phyloP scores from a whole-genome alignment of 2,113 vertebrate genomes.

The Salvelinus sp. region DNA sequence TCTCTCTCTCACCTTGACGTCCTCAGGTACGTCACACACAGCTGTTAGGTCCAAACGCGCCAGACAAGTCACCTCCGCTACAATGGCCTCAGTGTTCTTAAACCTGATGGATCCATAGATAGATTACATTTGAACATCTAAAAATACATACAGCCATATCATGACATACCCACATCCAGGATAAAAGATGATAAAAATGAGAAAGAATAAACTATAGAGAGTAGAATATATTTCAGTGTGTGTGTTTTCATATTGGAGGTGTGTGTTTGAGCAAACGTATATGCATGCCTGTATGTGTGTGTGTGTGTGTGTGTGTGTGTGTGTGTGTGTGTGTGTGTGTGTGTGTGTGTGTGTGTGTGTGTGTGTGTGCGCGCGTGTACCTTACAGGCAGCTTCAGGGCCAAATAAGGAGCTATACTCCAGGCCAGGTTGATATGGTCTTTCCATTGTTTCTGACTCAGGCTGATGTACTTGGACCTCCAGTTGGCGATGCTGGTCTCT shows the following conservation, averaged over 20 bases:
- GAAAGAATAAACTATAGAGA: constrained; percentile 29
- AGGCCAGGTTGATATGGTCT: constrained; percentile 93
- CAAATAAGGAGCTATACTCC: constrained; percentile 93
- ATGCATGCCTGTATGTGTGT: no score
- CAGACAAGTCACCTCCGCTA: constrained; percentile 90
- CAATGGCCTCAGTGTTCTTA: constrained; percentile 94
- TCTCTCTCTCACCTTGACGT: constrained; percentile 82
- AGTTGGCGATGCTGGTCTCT: constrained; percentile 93
- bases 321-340: background rate
- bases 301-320: background rate
- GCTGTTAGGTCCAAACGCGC: constrained; percentile 92
- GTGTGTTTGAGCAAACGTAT: no score
- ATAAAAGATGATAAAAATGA: no score
- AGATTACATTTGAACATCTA: no score
- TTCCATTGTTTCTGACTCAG: constrained; percentile 97
- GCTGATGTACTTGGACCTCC: constrained; percentile 93
- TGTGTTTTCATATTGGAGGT: background rate
- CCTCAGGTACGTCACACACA: constrained; percentile 91
- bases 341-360: background rate
- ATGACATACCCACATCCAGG: no score
- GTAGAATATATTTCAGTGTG: background rate
- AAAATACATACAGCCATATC: no score
- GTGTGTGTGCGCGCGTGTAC: constrained; percentile 56
- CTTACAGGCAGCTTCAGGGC: constrained; percentile 91
- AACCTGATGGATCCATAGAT: constrained; percentile 73